Evolutionary conservation across 2,888 invertebrate genomes (phyloP).

Genomic region (Acronicta alni): DNA sequence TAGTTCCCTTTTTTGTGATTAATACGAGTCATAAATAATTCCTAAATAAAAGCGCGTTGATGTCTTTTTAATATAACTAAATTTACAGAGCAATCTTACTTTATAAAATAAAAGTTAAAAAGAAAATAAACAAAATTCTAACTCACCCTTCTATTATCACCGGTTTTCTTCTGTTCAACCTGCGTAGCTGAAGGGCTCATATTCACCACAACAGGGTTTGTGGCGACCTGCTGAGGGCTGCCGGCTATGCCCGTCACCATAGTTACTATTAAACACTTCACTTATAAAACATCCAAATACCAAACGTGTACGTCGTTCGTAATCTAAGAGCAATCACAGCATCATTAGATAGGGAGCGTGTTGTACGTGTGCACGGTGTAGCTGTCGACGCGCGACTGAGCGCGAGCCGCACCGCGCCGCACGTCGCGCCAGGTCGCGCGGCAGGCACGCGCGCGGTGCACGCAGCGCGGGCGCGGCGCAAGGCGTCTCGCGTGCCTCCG

Average conservation of each 20-base stretch:
- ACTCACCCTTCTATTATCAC: constrained; percentile 84
- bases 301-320: constrained; percentile 45
- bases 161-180: constrained; percentile 75
- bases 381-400: constrained; percentile 82
- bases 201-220: constrained; percentile 66
- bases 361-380: constrained; percentile 56
- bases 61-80: no score
- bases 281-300: constrained; percentile 43
- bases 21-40: no score
- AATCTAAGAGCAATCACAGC: constrained; percentile 63
- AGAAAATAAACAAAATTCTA: constrained; percentile 29
- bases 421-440: constrained; percentile 34
- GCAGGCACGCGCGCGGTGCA: constrained; percentile 80
- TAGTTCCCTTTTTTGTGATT: no score
- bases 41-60: no score
- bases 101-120: neutral
- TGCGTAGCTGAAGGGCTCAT: constrained; percentile 69
- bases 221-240: constrained; percentile 71
- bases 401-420: constrained; percentile 52
- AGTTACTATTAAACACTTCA: constrained; percentile 61
- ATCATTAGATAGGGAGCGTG: constrained; percentile 52
- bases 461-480: constrained; percentile 69
- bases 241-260: constrained; percentile 84
- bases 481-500: constrained; percentile 76
- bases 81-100: no score